A percentile compares a stretch with the other conserved stretches of the same genome.
Conservation (phyloP, 2,888 invertebrate species). For the Abrostola triplasia region DNA sequence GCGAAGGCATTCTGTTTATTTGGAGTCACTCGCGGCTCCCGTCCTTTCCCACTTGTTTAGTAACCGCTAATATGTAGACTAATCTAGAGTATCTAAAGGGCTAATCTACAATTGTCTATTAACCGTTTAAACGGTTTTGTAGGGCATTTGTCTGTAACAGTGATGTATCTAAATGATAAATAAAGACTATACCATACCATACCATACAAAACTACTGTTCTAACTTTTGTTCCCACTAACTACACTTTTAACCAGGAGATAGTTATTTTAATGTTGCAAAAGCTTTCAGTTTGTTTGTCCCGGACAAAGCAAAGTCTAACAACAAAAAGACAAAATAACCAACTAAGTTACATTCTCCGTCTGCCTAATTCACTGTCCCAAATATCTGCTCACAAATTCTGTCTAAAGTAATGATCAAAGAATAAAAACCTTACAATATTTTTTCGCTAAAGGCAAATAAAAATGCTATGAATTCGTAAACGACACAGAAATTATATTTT, state of each 20-base stretch:
- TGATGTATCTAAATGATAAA: too few species aligned
- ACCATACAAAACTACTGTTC: too few species aligned
- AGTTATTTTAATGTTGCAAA: not conserved
- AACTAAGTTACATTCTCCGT: slow-evolving; percentile 24
- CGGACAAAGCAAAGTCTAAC: not conserved
- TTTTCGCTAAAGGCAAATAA: slow-evolving; percentile 47
- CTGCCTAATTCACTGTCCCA: slow-evolving; percentile 22
- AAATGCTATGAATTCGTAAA: slow-evolving; percentile 53
- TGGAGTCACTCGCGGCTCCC: too few species aligned
- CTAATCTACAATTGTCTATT: too few species aligned
- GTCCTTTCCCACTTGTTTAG: too few species aligned
- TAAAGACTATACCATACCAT: too few species aligned
- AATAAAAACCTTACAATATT: slow-evolving; percentile 29
- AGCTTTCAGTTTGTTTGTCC: not conserved
- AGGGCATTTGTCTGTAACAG: too few species aligned
- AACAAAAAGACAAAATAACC: not conserved
- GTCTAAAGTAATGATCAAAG: slow-evolving; percentile 42
- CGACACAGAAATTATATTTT: slow-evolving; percentile 53
- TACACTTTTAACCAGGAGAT: not conserved
- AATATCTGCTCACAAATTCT: slow-evolving; percentile 25
- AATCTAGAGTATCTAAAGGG: too few species aligned
- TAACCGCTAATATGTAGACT: too few species aligned
- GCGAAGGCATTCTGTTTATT: too few species aligned
- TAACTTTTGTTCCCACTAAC: too few species aligned
- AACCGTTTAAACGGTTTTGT: too few species aligned